phyloP scores from a whole-genome alignment of 2,888 invertebrate genomes.

The Pomacea canaliculata region DNA sequence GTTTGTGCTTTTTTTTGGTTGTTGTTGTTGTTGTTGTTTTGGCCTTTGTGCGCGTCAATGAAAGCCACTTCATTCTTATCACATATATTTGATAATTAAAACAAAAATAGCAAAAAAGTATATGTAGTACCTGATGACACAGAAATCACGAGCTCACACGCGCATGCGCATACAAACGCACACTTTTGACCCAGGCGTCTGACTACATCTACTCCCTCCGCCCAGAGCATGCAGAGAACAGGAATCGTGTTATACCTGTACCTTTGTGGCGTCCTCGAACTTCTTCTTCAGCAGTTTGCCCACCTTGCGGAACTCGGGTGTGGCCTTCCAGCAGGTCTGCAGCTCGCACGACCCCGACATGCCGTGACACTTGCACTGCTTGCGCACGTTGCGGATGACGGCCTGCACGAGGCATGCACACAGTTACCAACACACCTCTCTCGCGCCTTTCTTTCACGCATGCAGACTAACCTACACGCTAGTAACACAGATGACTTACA shows the following conservation, averaged over 20 bases:
- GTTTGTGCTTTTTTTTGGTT: too few relatives aligned
- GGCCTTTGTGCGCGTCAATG: too few relatives aligned
- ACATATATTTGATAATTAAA: too few relatives aligned
- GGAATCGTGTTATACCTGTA: slow-evolving; percentile 67
- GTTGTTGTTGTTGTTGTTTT: too few relatives aligned
- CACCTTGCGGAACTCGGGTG: slow-evolving; percentile 91
- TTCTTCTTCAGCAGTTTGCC: slow-evolving; percentile 90
- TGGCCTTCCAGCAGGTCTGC: slow-evolving; percentile 96
- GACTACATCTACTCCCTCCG: not conserved
- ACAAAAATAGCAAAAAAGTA: too few relatives aligned
- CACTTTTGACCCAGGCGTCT: not conserved
- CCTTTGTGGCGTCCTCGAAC: slow-evolving; percentile 92
- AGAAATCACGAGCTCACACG: too few relatives aligned
- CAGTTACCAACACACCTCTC: too few relatives aligned
- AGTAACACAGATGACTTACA: too few relatives aligned
- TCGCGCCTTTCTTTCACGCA: too few relatives aligned
- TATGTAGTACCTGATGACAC: too few relatives aligned
- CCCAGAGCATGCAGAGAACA: slow-evolving; percentile 11
- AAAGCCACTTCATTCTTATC: too few relatives aligned
- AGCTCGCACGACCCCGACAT: slow-evolving; percentile 95
- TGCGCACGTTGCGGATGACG: slow-evolving; percentile 70
- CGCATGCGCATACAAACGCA: not conserved
- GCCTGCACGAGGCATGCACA: slow-evolving; percentile 64
- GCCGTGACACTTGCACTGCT: slow-evolving; percentile 95
- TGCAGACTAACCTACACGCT: too few relatives aligned